Conservation (phyloP, 2,888 invertebrate genomes). For the Portevinia maculata region DNA sequence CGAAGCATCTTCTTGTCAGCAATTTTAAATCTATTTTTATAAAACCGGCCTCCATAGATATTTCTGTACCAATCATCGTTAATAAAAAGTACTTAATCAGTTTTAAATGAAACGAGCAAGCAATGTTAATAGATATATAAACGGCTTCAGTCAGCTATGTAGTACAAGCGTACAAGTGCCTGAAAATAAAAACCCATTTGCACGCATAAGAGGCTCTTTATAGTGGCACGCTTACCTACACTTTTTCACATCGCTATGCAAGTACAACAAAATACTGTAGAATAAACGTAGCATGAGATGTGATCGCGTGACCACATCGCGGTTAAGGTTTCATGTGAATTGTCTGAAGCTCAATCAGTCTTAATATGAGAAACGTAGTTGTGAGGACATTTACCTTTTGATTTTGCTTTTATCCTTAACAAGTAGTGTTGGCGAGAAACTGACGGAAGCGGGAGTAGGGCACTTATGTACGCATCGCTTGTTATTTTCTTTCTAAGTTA, state of each 20-base stretch:
- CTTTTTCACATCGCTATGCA: no score
- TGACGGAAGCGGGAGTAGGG: not conserved
- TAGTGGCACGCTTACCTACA: constrained; percentile 38
- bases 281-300: no score
- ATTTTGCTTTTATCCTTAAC: constrained; percentile 6
- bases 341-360: not conserved
- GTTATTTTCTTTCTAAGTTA: constrained; percentile 29
- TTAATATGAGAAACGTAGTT: not conserved
- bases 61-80: constrained; percentile 24
- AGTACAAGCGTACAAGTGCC: constrained; percentile 21
- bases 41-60: constrained; percentile 17
- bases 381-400: constrained; percentile 30
- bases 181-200: not conserved
- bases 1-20: not conserved
- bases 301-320: constrained; percentile 22
- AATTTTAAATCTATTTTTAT: constrained; percentile 32
- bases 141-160: not conserved
- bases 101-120: constrained; percentile 7
- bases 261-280: no score
- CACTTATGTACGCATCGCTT: constrained; percentile 7
- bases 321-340: constrained; percentile 9
- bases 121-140: constrained; percentile 23
- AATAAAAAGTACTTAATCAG: constrained; percentile 31
- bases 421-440: not conserved
- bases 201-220: constrained; percentile 5